Percentiles rank a stretch among this genome's conserved stretches.
These are phyloP conservation scores for Tipula lateralis DNA, from an alignment of 2,888 invertebrate genomes.

Conservation along the genomic window DNA sequence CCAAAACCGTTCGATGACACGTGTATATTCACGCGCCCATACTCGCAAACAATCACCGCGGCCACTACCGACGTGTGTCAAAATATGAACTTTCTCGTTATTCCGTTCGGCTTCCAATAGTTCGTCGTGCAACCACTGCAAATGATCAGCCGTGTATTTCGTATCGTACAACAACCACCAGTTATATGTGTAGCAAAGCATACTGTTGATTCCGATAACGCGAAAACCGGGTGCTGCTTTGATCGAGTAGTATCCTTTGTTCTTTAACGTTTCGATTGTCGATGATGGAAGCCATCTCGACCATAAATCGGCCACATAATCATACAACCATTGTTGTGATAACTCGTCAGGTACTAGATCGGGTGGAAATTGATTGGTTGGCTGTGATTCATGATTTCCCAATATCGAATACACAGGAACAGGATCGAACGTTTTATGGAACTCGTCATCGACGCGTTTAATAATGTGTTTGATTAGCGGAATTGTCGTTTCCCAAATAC, in stretches of 20 bases:
- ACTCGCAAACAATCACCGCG: slow-evolving; percentile 59
- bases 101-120: slow-evolving; percentile 67
- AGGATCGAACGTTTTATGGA: slow-evolving; percentile 56
- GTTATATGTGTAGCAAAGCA: slow-evolving; percentile 57
- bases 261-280: slow-evolving; percentile 43
- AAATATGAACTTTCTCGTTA: slow-evolving; percentile 73
- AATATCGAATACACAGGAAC: slow-evolving; percentile 63
- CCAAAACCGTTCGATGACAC: slow-evolving; percentile 66
- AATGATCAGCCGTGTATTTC: slow-evolving; percentile 66
- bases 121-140: slow-evolving; percentile 75
- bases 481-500: slow-evolving; percentile 77
- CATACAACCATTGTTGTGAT: slow-evolving; percentile 71
- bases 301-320: slow-evolving; percentile 68
- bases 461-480: slow-evolving; percentile 59
- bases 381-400: slow-evolving; percentile 82
- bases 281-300: slow-evolving; percentile 57
- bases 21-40: slow-evolving; percentile 68
- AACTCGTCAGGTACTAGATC: slow-evolving; percentile 50
- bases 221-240: slow-evolving; percentile 63
- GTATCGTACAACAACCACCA: slow-evolving; percentile 68
- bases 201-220: slow-evolving; percentile 74
- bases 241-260: slow-evolving; percentile 74
- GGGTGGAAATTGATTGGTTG: slow-evolving; percentile 69
- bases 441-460: slow-evolving; percentile 51
- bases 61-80: slow-evolving; percentile 79